Conservation (phyloP, 2,888 invertebrate genomes). For the Melipona bicolor region DNA sequence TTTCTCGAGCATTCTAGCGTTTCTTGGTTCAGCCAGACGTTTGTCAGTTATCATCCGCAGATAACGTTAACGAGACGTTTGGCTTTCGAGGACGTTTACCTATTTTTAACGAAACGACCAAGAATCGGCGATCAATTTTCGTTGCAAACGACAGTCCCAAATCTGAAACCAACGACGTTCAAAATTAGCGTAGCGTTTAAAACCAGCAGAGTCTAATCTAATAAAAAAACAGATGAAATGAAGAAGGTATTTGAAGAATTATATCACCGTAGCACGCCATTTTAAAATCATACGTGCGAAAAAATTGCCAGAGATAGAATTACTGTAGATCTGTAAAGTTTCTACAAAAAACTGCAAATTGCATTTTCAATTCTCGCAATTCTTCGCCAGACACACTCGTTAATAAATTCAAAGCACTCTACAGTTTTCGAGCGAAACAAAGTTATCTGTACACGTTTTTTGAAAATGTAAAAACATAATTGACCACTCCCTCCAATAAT, state of each 20-base stretch:
- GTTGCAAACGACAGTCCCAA: constrained; percentile 24
- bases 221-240: too few species aligned
- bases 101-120: background rate
- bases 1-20: constrained; percentile 18
- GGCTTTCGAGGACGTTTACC: background rate
- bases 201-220: too few species aligned
- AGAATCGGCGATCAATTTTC: constrained; percentile 14
- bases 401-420: too few species aligned
- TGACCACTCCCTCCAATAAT: background rate
- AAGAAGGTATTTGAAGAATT: background rate
- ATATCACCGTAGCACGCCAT: background rate
- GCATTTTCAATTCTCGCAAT: background rate
- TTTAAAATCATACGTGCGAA: too few species aligned
- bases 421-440: too few species aligned
- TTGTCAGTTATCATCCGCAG: constrained; percentile 6
- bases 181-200: background rate
- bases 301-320: too few species aligned
- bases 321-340: background rate
- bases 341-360: background rate
- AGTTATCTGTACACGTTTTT: too few species aligned
- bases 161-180: background rate
- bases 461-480: too few species aligned
- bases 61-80: constrained; percentile 38
- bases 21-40: constrained; percentile 24
- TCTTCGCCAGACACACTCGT: background rate